phyloP scores from a whole-genome alignment of 2,888 invertebrate genomes.

The Drosophila borborema region DNA sequence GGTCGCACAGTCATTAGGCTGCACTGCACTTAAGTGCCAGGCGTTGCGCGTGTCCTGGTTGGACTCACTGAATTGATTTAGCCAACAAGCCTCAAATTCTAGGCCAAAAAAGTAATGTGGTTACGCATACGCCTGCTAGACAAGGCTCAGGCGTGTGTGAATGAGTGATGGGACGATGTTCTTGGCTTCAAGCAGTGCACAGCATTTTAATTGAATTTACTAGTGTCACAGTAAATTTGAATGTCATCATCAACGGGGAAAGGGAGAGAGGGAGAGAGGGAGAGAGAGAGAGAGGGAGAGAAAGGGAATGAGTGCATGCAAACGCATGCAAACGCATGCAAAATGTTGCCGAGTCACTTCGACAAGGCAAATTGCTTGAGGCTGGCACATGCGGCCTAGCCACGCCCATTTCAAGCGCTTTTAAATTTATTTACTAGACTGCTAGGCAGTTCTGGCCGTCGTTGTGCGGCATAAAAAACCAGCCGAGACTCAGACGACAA shows the following conservation, averaged over 20 bases:
- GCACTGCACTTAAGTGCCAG: constrained; percentile 52
- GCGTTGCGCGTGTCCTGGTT: constrained; percentile 12
- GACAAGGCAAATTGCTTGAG: constrained; percentile 59
- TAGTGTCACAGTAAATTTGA: constrained; percentile 72
- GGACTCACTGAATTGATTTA: constrained; percentile 48
- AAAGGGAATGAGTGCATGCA: constrained; percentile 1
- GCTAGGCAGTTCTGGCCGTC: constrained; percentile 36
- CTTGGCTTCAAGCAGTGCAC: constrained; percentile 44
- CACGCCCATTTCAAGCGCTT: constrained; percentile 57
- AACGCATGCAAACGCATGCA: constrained; percentile 31
- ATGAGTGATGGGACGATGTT: background rate
- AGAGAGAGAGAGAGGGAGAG: background rate
- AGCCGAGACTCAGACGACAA: constrained; percentile 55
- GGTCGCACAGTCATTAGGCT: constrained; percentile 51
- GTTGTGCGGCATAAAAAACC: constrained; percentile 28
- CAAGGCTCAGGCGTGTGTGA: background rate
- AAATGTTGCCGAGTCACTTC: constrained; percentile 63
- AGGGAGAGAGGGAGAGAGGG: background rate
- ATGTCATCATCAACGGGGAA: constrained; percentile 62
- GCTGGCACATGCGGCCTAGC: constrained; percentile 21
- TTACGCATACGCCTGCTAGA: constrained; percentile 36
- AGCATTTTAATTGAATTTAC: constrained; percentile 77
- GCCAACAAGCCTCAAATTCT: constrained; percentile 27
- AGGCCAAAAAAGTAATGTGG: constrained; percentile 46
- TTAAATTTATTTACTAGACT: constrained; percentile 74